Percentiles rank a stretch among this genome's conserved stretches.
Evolutionary conservation across 2,888 invertebrate species (phyloP).

Genomic region (Microplitis manilae): DNA sequence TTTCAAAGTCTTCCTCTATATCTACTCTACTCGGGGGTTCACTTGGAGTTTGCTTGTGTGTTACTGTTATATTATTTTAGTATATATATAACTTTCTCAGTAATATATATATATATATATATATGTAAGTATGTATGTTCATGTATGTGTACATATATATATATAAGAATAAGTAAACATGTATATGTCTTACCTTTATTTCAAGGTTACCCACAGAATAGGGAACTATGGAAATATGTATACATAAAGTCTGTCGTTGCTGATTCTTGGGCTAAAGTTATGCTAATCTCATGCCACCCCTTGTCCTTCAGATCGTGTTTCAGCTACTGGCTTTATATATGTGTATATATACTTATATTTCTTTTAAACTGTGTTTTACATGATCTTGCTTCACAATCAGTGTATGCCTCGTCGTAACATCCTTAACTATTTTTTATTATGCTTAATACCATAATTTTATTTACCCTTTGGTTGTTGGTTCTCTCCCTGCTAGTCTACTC

Average conservation of each 20-base stretch:
- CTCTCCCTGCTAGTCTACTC: neutral
- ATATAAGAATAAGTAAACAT: neutral
- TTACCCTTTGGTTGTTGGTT: neutral
- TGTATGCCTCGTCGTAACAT: neutral
- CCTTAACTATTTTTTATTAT: conserved; percentile 1
- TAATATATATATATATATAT: too few relatives aligned
- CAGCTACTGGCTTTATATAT: conserved; percentile 18
- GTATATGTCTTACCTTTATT: neutral
- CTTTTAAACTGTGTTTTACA: conserved; percentile 33
- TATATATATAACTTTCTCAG: neutral
- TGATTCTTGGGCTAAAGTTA: conserved; percentile 51
- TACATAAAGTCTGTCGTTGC: conserved; percentile 30
- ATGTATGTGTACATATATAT: neutral
- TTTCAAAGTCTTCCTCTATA: neutral
- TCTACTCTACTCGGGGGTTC: neutral
- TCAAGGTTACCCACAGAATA: conserved; percentile 17
- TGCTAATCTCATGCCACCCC: conserved; percentile 51
- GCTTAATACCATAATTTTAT: conserved; percentile 4
- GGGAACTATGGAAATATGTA: neutral
- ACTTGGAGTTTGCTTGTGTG: neutral
- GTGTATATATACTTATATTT: conserved; percentile 1
- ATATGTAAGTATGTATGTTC: too few relatives aligned
- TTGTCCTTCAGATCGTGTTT: conserved; percentile 29
- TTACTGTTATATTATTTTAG: neutral
- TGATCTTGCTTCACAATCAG: conserved; percentile 33